These are phyloP conservation scores for Macroglossus sobrinus DNA, from an alignment of 2,113 vertebrate genomes.

Conservation along the genomic window DNA sequence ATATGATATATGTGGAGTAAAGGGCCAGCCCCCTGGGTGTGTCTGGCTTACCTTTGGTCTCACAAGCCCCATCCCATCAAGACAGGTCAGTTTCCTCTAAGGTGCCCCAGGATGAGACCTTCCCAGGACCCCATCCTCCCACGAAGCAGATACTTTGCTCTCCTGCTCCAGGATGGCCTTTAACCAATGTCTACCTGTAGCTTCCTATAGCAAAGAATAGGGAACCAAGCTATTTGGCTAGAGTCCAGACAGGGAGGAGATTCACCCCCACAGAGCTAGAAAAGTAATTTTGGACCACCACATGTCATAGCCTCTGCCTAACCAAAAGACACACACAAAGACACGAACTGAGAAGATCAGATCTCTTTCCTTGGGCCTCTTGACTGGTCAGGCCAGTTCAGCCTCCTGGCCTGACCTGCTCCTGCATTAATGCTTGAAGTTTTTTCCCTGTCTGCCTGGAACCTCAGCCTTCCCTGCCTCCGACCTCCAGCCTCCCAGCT, in stretches of 20 bases:
- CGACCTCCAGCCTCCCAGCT: neutral
- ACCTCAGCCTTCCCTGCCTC: neutral
- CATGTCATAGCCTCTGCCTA: neutral
- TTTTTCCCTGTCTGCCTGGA: neutral
- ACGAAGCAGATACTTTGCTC: neutral
- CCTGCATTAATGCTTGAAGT: neutral
- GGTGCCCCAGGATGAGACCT: neutral
- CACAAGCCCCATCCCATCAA: neutral
- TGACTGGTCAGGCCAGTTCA: slow-evolving; percentile 40
- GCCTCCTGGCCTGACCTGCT: neutral
- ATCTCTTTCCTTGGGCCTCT: neutral
- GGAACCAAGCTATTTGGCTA: neutral
- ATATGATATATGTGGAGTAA: neutral
- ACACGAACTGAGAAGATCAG: neutral
- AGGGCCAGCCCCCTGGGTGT: neutral
- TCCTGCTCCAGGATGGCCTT: neutral
- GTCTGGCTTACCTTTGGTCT: neutral
- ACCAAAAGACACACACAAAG: neutral
- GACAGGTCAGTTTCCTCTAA: neutral
- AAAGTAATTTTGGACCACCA: neutral
- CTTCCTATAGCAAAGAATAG: neutral
- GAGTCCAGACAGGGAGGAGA: neutral
- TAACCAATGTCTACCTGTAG: neutral
- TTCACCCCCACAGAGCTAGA: neutral
- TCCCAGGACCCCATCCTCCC: neutral